These are phyloP conservation scores for Austrofundulus limnaeus DNA, from an alignment of 2,113 vertebrate species.

Conservation along the genomic window DNA sequence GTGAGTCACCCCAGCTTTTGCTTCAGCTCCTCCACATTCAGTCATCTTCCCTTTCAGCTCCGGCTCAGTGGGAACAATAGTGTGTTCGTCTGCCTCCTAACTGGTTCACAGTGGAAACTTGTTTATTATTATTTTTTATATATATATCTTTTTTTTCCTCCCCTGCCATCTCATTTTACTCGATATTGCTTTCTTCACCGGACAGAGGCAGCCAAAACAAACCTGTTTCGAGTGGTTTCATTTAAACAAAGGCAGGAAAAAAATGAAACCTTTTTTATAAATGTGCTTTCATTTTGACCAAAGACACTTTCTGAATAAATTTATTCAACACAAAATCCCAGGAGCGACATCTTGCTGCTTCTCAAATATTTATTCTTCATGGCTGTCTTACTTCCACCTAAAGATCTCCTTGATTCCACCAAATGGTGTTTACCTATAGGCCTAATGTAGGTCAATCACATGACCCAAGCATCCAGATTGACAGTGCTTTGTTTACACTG, in stretches of 20 bases:
- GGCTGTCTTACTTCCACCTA: no score
- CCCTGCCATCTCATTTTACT: conserved; percentile 31
- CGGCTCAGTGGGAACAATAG: conserved; percentile 55
- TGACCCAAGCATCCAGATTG: no score
- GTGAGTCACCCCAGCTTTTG: conserved; percentile 67
- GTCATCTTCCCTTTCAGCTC: conserved; percentile 59
- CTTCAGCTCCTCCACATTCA: conserved; percentile 67
- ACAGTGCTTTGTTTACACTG: no score
- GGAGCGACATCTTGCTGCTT: no score
- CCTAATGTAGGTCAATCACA: no score
- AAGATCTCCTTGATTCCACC: no score
- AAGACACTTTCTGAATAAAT: no score
- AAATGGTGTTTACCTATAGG: no score
- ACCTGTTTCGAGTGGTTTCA: conserved; percentile 1
- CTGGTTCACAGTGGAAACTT: conserved; percentile 40
- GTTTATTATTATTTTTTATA: no score
- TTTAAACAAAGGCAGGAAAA: background rate
- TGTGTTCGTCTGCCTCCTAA: conserved; percentile 54
- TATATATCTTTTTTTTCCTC: no score
- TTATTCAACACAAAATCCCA: no score
- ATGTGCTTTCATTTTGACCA: conserved; percentile 14
- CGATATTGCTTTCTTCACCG: conserved; percentile 16
- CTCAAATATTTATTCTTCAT: no score
- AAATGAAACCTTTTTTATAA: background rate
- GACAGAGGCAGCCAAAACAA: conserved; percentile 12